A percentile compares a stretch with the other conserved stretches of the same genome.
phyloP scores from a whole-genome alignment of 2,113 vertebrate genomes.

The Meles meles region DNA sequence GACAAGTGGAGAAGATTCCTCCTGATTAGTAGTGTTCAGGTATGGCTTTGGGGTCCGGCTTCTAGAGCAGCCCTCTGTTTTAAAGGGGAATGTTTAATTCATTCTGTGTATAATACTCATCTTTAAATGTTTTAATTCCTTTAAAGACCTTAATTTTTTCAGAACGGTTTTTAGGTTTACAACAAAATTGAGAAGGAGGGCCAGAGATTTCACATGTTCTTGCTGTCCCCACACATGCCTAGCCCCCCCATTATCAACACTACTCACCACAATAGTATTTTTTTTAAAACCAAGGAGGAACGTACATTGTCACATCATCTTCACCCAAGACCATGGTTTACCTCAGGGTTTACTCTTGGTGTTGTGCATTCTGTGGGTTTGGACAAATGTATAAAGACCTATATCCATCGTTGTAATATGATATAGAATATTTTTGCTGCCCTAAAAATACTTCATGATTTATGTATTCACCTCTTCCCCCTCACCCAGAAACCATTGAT shows the following conservation, averaged over 20 bases:
- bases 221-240: accelerated
- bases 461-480: neutral
- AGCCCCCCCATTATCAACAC: neutral
- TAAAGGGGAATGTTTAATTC: neutral
- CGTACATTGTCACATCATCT: neutral
- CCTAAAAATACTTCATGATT: neutral
- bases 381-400: neutral
- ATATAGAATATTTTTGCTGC: neutral
- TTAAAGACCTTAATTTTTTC: neutral
- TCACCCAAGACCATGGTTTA: neutral
- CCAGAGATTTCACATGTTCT: neutral
- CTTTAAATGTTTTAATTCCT: neutral
- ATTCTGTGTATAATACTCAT: neutral
- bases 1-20: neutral
- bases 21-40: neutral
- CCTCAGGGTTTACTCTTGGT: neutral
- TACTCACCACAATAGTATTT: neutral
- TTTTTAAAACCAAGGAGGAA: neutral
- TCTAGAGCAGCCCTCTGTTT: neutral
- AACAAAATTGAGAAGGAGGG: neutral
- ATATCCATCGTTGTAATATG: neutral
- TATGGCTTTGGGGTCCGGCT: neutral
- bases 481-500: neutral
- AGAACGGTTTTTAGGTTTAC: neutral
- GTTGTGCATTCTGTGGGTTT: neutral